A percentile compares a stretch with the other conserved stretches of the same genome.
These are phyloP conservation scores for Julus scanicus DNA, from an alignment of 2,888 invertebrate species.

Conservation along the genomic window DNA sequence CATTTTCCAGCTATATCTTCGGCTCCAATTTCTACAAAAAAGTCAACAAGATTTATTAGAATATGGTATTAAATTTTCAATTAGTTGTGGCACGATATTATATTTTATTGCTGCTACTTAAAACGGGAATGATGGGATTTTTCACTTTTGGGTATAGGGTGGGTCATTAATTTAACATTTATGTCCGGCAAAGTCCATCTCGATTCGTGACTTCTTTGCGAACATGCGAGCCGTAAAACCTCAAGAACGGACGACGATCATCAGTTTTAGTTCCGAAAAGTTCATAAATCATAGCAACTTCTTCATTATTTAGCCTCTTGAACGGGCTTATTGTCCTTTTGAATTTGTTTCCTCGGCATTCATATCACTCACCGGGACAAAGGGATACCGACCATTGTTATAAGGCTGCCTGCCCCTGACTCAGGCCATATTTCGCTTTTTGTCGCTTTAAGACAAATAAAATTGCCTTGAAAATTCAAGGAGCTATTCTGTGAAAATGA, in stretches of 20 bases:
- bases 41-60: neutral
- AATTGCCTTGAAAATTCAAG: slow-evolving; percentile 39
- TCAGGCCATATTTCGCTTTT: slow-evolving; percentile 31
- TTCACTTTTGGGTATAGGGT: neutral
- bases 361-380: slow-evolving; percentile 19
- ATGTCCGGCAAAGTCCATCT: slow-evolving; percentile 7
- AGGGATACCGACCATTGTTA: slow-evolving; percentile 31
- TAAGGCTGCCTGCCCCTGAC: neutral
- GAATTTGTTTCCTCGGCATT: slow-evolving; percentile 35
- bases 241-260: neutral
- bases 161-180: neutral
- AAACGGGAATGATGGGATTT: neutral
- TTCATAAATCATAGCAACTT: slow-evolving; percentile 38
- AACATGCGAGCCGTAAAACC: neutral
- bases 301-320: slow-evolving; percentile 35
- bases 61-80: slow-evolving; percentile 1
- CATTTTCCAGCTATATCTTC: neutral
- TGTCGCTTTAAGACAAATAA: slow-evolving; percentile 38
- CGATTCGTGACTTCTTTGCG: neutral
- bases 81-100: neutral
- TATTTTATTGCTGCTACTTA: neutral
- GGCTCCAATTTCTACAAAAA: neutral
- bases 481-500: slow-evolving; percentile 34
- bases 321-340: slow-evolving; percentile 22
- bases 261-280: neutral